Percentiles rank a stretch among this genome's conserved stretches.
Evolutionary conservation across 2,113 vertebrate species (phyloP).

Genomic region (Charina bottae): DNA sequence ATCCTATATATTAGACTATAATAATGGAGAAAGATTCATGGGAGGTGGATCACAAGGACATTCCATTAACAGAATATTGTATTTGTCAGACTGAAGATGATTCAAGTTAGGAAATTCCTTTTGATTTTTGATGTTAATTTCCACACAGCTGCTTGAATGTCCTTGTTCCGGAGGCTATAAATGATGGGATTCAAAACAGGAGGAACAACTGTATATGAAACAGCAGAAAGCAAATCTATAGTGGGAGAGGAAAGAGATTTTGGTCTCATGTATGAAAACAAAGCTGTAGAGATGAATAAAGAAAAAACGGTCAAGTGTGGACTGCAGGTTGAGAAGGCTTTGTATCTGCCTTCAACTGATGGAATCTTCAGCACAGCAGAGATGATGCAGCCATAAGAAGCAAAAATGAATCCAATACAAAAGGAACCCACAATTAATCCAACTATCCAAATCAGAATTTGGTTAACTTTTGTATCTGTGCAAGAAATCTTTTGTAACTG

Average conservation of each 20-base stretch:
- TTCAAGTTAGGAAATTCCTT: too few relatives aligned
- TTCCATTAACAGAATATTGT: too few relatives aligned
- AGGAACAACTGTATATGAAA: background rate
- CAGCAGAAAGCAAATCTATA: background rate
- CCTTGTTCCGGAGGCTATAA: background rate
- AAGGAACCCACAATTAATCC: too few relatives aligned
- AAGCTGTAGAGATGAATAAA: background rate
- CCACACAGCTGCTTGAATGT: background rate
- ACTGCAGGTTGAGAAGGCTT: constrained; percentile 1
- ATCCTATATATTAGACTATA: too few relatives aligned
- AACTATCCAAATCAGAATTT: too few relatives aligned
- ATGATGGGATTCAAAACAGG: background rate
- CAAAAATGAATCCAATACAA: too few relatives aligned
- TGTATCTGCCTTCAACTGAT: background rate
- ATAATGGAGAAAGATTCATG: too few relatives aligned
- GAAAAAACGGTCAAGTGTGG: background rate
- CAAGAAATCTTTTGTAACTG: too few relatives aligned
- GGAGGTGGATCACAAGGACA: too few relatives aligned
- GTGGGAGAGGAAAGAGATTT: background rate
- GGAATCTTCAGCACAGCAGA: background rate
- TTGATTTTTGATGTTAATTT: background rate
- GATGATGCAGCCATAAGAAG: background rate
- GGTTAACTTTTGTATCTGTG: too few relatives aligned
- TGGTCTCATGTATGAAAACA: constrained; percentile 14
- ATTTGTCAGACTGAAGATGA: too few relatives aligned